Conservation (phyloP, 2,888 invertebrate genomes). For the Calameuta filiformis region DNA sequence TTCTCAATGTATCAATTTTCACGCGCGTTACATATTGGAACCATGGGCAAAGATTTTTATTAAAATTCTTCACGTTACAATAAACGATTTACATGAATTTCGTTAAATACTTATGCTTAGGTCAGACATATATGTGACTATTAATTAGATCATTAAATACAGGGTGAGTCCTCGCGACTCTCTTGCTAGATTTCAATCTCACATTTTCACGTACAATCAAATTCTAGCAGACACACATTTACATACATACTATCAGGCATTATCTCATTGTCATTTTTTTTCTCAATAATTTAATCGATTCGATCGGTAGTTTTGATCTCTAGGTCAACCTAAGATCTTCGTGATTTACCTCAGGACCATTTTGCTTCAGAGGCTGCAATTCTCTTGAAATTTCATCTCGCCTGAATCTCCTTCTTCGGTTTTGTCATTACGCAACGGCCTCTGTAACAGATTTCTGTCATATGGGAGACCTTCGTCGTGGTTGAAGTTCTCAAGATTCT, state of each 20-base stretch:
- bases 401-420: constrained; percentile 50
- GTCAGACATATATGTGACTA: neutral
- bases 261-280: neutral
- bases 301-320: neutral
- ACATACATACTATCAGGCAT: neutral
- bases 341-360: neutral
- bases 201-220: neutral
- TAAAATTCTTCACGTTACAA: constrained; percentile 22
- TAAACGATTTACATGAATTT: neutral
- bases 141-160: neutral
- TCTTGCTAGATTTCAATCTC: neutral
- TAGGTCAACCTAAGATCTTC: neutral
- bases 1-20: neutral
- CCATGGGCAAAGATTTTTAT: constrained; percentile 14
- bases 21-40: neutral
- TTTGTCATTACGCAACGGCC: constrained; percentile 82
- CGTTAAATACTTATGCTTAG: neutral
- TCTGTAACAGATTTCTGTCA: constrained; percentile 89
- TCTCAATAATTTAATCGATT: neutral
- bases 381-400: constrained; percentile 43
- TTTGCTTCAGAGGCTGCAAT: neutral
- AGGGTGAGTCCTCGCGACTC: neutral
- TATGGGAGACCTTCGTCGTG: constrained; percentile 84
- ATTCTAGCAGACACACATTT: neutral
- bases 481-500: constrained; percentile 79